Evolutionary conservation across 2,888 invertebrate genomes (phyloP).

Genomic region (Agrochola circellaris): DNA sequence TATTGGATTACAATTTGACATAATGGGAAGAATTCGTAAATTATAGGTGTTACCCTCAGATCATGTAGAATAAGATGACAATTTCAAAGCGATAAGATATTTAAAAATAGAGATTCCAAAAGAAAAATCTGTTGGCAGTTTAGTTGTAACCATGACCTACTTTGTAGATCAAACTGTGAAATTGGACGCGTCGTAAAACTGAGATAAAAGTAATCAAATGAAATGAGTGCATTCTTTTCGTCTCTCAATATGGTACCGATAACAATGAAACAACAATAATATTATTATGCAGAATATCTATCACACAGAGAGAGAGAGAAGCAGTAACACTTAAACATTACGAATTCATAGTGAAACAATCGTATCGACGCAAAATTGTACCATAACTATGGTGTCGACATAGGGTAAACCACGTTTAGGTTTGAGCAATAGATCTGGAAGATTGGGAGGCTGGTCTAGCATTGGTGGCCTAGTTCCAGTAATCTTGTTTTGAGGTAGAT

Average conservation of each 20-base stretch:
- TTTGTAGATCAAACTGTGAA: slow-evolving; percentile 35
- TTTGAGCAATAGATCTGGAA: background rate
- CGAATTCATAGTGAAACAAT: background rate
- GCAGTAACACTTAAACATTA: background rate
- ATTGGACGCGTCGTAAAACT: slow-evolving; percentile 37
- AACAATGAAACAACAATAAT: background rate
- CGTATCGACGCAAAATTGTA: background rate
- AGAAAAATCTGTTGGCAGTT: slow-evolving; percentile 18
- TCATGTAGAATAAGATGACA: background rate
- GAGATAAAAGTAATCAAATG: slow-evolving; percentile 42
- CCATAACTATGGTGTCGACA: no score
- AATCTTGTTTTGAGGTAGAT: background rate
- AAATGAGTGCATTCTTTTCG: background rate
- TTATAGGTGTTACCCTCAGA: background rate
- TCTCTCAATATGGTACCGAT: background rate
- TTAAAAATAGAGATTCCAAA: slow-evolving; percentile 26
- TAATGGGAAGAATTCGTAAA: background rate
- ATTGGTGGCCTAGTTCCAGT: background rate
- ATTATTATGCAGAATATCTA: background rate
- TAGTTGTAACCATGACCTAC: slow-evolving; percentile 46
- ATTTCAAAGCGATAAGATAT: background rate
- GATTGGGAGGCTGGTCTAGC: background rate
- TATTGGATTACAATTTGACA: background rate
- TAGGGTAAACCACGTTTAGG: no score
- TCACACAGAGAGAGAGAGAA: background rate